Conservation (phyloP, 2,113 vertebrate species). For the Cervus canadensis region DNA sequence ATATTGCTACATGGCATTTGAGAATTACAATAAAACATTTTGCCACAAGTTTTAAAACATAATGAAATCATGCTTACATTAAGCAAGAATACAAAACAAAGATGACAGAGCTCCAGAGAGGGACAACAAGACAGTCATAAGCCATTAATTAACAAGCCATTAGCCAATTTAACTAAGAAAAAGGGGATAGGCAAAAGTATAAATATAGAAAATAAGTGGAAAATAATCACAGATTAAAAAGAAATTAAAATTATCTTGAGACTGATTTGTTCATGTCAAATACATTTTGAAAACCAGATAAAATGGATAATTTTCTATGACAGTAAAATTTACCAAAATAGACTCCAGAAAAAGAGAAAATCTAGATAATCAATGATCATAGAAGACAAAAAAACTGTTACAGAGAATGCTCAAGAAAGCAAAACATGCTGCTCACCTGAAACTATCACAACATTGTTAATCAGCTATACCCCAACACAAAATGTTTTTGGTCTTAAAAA, state of each 20-base stretch:
- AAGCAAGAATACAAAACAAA: neutral
- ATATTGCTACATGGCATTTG: neutral
- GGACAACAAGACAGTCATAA: neutral
- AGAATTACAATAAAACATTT: neutral
- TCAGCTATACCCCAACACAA: neutral
- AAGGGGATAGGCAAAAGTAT: neutral
- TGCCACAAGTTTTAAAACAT: neutral
- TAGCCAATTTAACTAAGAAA: neutral
- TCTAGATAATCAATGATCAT: neutral
- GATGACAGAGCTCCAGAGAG: neutral
- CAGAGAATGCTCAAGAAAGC: neutral
- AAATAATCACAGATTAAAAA: neutral
- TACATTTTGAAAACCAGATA: neutral
- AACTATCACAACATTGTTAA: neutral
- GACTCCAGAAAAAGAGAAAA: neutral
- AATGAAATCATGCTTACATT: neutral
- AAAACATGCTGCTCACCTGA: neutral
- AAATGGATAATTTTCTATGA: neutral
- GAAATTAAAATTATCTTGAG: neutral
- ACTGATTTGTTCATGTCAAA: neutral
- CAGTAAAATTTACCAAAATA: conserved; percentile 14
- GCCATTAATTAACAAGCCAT: neutral
- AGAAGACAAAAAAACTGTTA: neutral
- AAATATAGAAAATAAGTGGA: neutral
- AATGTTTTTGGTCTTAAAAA: neutral